phyloP scores from a whole-genome alignment of 2,113 vertebrate genomes.

The Scartelaos histophorus region DNA sequence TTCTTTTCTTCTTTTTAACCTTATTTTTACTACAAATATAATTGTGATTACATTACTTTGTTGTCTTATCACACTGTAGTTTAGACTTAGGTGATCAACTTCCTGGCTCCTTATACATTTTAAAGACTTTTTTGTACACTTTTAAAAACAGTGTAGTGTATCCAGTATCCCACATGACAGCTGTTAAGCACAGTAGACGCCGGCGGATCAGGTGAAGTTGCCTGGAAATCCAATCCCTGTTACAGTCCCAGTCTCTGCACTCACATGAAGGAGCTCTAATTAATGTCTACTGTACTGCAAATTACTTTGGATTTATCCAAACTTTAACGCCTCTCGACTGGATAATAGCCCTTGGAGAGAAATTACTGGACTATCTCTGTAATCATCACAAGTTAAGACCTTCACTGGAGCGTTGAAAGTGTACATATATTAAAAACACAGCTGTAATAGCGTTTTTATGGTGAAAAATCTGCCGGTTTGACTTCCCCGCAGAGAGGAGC shows the following conservation, averaged over 20 bases:
- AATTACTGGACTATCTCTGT: not conserved
- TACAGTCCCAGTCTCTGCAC: not conserved
- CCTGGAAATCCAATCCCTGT: not conserved
- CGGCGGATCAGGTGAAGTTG: slow-evolving; percentile 1
- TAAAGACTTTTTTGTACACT: not conserved
- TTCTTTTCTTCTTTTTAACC: too few relatives aligned
- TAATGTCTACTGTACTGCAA: slow-evolving; percentile 6
- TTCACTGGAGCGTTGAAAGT: not conserved
- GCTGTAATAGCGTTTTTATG: not conserved
- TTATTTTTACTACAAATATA: too few relatives aligned
- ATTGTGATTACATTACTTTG: too few relatives aligned
- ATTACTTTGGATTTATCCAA: not conserved
- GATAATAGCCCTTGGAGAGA: not conserved
- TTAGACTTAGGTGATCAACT: not conserved
- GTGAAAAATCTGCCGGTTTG: not conserved
- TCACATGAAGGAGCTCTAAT: slow-evolving; percentile 4
- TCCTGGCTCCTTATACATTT: not conserved
- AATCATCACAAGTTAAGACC: not conserved
- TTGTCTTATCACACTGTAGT: not conserved
- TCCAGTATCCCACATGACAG: slow-evolving; percentile 2
- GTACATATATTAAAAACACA: not conserved
- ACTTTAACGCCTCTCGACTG: not conserved
- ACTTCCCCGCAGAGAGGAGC: not conserved
- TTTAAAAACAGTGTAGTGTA: not conserved
- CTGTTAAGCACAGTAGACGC: slow-evolving; percentile 2